phyloP scores from a whole-genome alignment of 2,888 invertebrate species.

The Tipula unca region DNA sequence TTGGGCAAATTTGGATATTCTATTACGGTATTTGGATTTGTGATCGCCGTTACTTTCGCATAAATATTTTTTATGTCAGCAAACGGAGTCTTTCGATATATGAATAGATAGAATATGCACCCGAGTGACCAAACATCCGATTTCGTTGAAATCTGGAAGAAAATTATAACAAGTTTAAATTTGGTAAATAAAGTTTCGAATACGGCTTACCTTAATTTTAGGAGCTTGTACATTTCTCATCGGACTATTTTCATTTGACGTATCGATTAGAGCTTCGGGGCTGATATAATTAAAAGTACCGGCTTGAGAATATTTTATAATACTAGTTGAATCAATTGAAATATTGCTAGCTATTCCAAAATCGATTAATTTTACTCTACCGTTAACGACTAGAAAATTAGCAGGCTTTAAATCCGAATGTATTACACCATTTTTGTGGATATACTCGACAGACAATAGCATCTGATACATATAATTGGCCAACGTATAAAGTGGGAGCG shows the following conservation, averaged over 20 bases:
- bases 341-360: slow-evolving; percentile 92
- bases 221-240: slow-evolving; percentile 40
- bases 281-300: slow-evolving; percentile 95
- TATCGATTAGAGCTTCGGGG: slow-evolving; percentile 78
- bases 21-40: slow-evolving; percentile 63
- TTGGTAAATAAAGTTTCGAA: background rate
- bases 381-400: slow-evolving; percentile 83
- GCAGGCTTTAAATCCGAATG: slow-evolving; percentile 96
- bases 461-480: slow-evolving; percentile 91
- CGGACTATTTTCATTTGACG: slow-evolving; percentile 43
- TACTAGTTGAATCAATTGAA: slow-evolving; percentile 80
- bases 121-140: slow-evolving; percentile 98
- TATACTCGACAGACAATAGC: slow-evolving; percentile 81
- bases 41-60: slow-evolving; percentile 70
- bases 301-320: slow-evolving; percentile 69
- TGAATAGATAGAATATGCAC: slow-evolving; percentile 88
- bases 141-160: slow-evolving; percentile 82
- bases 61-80: slow-evolving; percentile 64
- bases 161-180: slow-evolving; percentile 24
- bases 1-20: slow-evolving; percentile 56
- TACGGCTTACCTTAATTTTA: slow-evolving; percentile 42
- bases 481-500: slow-evolving; percentile 64
- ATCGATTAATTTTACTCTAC: slow-evolving; percentile 87
- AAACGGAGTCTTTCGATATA: slow-evolving; percentile 87
- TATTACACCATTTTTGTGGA: slow-evolving; percentile 86